phyloP scores from a whole-genome alignment of 2,113 vertebrate genomes.

The Andinoacara biseriatus region DNA sequence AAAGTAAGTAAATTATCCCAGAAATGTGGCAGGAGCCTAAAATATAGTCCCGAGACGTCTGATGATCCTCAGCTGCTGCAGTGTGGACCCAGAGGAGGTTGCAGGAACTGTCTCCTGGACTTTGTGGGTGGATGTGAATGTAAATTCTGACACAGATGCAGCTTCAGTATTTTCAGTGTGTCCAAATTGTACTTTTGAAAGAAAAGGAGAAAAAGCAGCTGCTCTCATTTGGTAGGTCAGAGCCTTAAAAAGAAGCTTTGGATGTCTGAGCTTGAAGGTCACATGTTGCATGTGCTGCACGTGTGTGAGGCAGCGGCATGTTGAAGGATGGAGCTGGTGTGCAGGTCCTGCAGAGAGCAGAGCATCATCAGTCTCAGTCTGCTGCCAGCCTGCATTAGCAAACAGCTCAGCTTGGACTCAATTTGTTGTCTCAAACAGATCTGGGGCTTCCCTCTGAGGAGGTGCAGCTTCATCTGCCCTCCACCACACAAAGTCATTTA shows the following conservation, averaged over 20 bases:
- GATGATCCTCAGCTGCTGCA: too few relatives aligned
- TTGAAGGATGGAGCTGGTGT: neutral
- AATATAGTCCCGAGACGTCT: too few relatives aligned
- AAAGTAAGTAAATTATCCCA: too few relatives aligned
- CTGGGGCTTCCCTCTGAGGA: neutral
- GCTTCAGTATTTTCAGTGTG: neutral
- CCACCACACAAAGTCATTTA: neutral
- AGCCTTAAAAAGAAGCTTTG: neutral
- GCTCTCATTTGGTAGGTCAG: neutral
- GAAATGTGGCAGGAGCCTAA: too few relatives aligned
- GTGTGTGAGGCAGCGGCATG: too few relatives aligned
- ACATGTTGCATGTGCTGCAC: neutral
- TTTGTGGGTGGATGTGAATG: neutral
- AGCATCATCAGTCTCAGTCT: neutral
- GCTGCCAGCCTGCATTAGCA: neutral
- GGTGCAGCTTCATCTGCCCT: neutral
- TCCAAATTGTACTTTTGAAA: neutral
- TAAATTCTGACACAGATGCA: neutral
- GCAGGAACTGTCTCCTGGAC: too few relatives aligned
- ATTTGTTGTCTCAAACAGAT: slow-evolving; percentile 11
- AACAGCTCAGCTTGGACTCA: neutral
- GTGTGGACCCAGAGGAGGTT: too few relatives aligned
- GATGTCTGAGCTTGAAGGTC: neutral
- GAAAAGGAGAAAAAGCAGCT: neutral
- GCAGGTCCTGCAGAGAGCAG: neutral